Base-by-base conservation (phyloP, 2,113 vertebrate genomes). In the Neodontobutis hainanensis region DNA sequence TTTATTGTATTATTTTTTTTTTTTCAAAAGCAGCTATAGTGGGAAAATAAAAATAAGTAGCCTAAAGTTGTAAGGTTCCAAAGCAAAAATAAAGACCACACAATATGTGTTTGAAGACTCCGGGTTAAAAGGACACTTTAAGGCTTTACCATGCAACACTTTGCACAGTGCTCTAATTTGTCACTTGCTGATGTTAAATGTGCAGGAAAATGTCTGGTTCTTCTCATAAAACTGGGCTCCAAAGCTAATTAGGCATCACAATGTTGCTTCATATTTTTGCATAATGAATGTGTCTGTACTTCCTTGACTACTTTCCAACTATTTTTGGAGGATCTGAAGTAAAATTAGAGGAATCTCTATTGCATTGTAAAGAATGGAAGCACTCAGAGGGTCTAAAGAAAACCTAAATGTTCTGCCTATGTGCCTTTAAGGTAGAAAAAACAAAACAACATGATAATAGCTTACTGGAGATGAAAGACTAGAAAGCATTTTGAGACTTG, bases 371-470 rank as follows among this genome's bases (percentile, higher is more conserved):
- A 56, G 27, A 44, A 15, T 8, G 4, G 27, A 19, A 52, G 19
- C 40, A 8, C 5, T n/a, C 7, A 42, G 11, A 8, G 16, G n/a
- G 8, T 48, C 61, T 65, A n/a, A 46, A 52, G 46, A 35, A 62
- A 62, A 4, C 5, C 32, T 10, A 40, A 36, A 56, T 4, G 8
- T 11, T 38, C 1, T 4, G 45, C 43, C 35, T 65, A 15, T 40
- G 15, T 50, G 38, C 40, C 60, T 58, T 52, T 64, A 47, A 32
- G 66, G 53, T 53, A 70, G 38, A 51, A 43, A 49, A 62, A 4
- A 45, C 66, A 71, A 42, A 65, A 62, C 38, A 65, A 38, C 43
- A 66, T 61, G 55, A 51, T 32, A 5, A 70, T 70, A 19, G 53
- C 50, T 65, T 60, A n/a, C 14, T 42, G 42, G 8, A 40, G 49